Percentiles rank a stretch among this genome's conserved stretches.
phyloP scores from a whole-genome alignment of 2,888 invertebrate genomes.

The Glyphotaelius pellucidus region DNA sequence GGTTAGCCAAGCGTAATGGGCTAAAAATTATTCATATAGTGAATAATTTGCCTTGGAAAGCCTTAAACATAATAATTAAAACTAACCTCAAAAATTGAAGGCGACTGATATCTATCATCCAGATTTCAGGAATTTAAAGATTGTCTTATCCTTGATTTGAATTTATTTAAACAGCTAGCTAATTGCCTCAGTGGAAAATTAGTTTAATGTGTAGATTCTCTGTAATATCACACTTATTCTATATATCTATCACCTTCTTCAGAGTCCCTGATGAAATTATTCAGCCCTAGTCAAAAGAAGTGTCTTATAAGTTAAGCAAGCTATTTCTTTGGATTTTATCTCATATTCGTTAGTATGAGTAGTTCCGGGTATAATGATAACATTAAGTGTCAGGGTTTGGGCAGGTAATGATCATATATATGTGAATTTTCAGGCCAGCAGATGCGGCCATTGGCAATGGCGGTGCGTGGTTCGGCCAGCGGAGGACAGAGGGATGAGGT shows the following conservation, averaged over 20 bases:
- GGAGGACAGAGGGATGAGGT: conserved; percentile 82
- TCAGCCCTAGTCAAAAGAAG: neutral
- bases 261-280: neutral
- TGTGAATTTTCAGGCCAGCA: conserved; percentile 72
- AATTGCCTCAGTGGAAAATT: neutral
- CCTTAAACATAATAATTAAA: neutral
- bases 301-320: neutral
- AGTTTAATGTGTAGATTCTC: neutral
- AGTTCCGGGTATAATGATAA: no score
- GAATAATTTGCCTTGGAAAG: neutral
- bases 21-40: neutral
- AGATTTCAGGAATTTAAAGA: neutral
- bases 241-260: no score
- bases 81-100: neutral
- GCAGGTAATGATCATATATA: neutral
- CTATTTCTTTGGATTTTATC: neutral
- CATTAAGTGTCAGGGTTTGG: neutral
- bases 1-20: no score
- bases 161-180: neutral
- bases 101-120: neutral
- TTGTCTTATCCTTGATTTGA: neutral
- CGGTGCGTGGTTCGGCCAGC: conserved; percentile 76
- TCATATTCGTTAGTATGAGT: neutral
- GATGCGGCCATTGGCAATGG: conserved; percentile 75
- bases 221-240: neutral